phyloP scores from a whole-genome alignment of 2,113 vertebrate species.

The sheep (Ovis aries) region DNA sequence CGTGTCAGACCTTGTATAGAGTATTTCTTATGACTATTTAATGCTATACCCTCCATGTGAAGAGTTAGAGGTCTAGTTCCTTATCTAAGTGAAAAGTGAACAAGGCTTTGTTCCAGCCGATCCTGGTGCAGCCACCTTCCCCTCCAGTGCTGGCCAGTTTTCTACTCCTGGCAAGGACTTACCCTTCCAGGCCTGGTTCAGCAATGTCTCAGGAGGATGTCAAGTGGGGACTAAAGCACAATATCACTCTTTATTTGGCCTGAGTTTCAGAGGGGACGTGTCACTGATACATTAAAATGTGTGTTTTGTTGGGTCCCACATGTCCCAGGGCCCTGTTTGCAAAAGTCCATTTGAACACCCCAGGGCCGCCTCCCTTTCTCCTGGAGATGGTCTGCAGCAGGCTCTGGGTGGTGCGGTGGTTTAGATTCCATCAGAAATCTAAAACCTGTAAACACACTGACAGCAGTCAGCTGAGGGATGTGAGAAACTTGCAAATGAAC shows the following conservation, averaged over 20 bases:
- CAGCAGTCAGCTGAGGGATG: conserved; percentile 63
- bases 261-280: neutral
- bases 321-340: neutral
- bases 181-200: neutral
- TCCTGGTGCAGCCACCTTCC: fast-evolving
- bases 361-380: neutral
- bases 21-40: neutral
- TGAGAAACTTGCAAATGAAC: conserved; percentile 79
- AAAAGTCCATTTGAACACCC: neutral
- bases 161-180: no score
- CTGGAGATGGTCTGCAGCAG: conserved; percentile 39
- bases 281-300: neutral
- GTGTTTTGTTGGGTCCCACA: neutral
- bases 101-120: neutral
- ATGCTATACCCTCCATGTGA: neutral
- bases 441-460: conserved; percentile 76
- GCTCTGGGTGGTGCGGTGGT: neutral
- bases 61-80: neutral
- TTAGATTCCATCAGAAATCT: conserved; percentile 72
- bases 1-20: neutral
- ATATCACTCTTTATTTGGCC: neutral
- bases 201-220: neutral
- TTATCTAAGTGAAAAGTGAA: fast-evolving
- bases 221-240: neutral
- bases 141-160: neutral